Evolutionary conservation across 64 coral and sea anemone genomes (phyloP).

Genomic region (Porites lutea): DNA sequence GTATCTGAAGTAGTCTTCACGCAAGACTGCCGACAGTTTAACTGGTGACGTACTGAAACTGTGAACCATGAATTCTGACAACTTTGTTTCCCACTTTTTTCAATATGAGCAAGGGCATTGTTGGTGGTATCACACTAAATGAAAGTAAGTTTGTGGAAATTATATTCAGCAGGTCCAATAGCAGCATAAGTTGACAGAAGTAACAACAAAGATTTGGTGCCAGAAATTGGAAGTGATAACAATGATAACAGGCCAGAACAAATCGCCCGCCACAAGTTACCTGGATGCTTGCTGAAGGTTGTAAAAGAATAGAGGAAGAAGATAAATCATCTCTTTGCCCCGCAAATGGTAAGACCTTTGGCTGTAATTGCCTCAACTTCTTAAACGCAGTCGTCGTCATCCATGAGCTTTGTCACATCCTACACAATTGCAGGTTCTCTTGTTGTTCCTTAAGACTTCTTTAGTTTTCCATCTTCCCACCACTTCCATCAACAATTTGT

Average conservation of each 20-base stretch:
- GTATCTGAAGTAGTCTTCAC: background rate
- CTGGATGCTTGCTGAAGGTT: background rate
- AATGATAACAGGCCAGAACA: background rate
- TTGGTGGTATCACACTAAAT: slow-evolving; percentile 7
- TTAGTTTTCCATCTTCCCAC: too few species aligned
- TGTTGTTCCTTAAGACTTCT: too few species aligned
- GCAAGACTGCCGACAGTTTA: slow-evolving; percentile 8
- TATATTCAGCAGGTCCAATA: background rate
- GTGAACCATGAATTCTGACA: background rate
- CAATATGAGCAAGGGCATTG: slow-evolving; percentile 15
- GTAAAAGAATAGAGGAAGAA: too few species aligned
- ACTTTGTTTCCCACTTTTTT: background rate
- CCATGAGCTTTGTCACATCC: too few species aligned
- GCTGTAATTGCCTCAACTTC: too few species aligned
- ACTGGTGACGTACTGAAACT: background rate
- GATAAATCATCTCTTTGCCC: too few species aligned
- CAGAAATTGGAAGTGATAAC: background rate
- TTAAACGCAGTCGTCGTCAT: too few species aligned
- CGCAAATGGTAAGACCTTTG: too few species aligned
- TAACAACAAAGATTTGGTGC: background rate
- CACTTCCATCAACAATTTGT: too few species aligned
- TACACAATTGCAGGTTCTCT: too few species aligned
- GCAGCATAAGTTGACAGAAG: background rate
- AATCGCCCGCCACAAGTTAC: slow-evolving; percentile 1
- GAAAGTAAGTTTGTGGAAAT: background rate